A percentile compares a stretch with the other conserved stretches of the same genome.
These are phyloP conservation scores for Torymus aiolomorphi DNA, from an alignment of 2,888 invertebrate species.

Conservation along the genomic window DNA sequence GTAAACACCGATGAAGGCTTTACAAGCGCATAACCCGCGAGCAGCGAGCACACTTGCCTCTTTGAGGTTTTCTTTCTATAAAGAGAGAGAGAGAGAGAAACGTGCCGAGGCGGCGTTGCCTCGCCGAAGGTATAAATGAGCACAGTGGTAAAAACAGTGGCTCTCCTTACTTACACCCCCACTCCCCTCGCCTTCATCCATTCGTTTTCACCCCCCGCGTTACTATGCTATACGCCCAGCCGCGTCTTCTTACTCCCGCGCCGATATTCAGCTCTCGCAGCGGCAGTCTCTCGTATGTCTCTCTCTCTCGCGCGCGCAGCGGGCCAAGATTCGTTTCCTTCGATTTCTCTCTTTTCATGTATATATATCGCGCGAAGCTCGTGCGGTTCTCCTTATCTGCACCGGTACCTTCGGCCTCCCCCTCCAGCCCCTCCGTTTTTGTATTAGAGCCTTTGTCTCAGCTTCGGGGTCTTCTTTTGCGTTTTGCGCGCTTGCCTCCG, in stretches of 20 bases:
- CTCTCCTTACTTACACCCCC: constrained; percentile 61
- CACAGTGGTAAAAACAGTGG: constrained; percentile 35
- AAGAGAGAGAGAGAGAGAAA: not conserved
- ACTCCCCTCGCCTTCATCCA: constrained; percentile 59
- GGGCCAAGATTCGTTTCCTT: constrained; percentile 64
- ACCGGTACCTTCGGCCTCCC: no score
- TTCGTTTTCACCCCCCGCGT: constrained; percentile 48
- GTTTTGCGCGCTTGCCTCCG: no score
- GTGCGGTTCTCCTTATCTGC: no score
- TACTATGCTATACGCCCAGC: not conserved
- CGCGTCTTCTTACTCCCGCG: constrained; percentile 56
- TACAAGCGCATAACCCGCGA: constrained; percentile 31
- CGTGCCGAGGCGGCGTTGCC: not conserved
- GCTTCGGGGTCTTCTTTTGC: no score
- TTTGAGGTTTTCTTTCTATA: not conserved
- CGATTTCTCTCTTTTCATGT: not conserved
- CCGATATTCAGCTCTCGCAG: constrained; percentile 63
- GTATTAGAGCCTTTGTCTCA: no score
- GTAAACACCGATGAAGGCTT: constrained; percentile 32
- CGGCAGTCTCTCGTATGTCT: constrained; percentile 61
- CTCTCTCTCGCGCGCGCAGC: constrained; percentile 20
- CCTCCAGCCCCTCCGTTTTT: no score
- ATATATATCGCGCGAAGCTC: no score
- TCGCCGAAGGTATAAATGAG: constrained; percentile 56
- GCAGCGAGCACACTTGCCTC: not conserved